A percentile compares a stretch with the other conserved stretches of the same genome.
Conservation (phyloP, 2,888 invertebrate genomes). For the Drosophila pseudotalamancana region DNA sequence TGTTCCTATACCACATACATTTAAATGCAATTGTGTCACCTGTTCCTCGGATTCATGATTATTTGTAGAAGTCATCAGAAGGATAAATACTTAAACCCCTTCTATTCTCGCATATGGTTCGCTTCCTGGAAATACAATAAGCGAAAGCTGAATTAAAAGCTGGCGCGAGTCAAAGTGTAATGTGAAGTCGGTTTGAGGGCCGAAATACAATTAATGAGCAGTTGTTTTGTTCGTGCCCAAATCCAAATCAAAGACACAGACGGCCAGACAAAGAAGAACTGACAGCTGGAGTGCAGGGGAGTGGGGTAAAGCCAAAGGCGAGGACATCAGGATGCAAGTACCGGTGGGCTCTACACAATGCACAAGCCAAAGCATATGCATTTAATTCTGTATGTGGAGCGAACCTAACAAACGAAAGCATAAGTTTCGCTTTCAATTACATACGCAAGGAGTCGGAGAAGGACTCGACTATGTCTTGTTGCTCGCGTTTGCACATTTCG, state of each 20-base stretch:
- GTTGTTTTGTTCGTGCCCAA: constrained; percentile 51
- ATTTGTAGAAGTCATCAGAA: constrained; percentile 4
- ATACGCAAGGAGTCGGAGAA: constrained; percentile 4
- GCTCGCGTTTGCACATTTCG: constrained; percentile 64
- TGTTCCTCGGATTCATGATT: no score
- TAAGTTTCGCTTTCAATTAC: constrained; percentile 81
- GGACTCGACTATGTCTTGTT: constrained; percentile 6
- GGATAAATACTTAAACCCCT: constrained; percentile 19
- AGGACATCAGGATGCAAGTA: constrained; percentile 6
- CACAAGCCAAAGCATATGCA: constrained; percentile 65
- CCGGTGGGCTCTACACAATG: constrained; percentile 9
- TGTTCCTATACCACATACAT: no score
- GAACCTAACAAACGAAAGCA: constrained; percentile 60
- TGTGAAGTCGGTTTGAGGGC: constrained; percentile 41
- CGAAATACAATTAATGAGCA: constrained; percentile 74
- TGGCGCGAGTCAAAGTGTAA: constrained; percentile 76
- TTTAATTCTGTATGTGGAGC: constrained; percentile 54
- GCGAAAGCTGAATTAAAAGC: background rate
- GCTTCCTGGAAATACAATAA: constrained; percentile 36
- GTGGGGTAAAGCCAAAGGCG: constrained; percentile 8
- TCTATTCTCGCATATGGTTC: constrained; percentile 8
- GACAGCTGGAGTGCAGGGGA: constrained; percentile 64
- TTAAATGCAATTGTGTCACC: no score
- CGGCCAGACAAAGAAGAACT: constrained; percentile 46
- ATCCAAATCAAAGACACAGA: constrained; percentile 33